These are phyloP conservation scores for Nymphalis polychloros DNA, from an alignment of 2,888 invertebrate species.

Conservation along the genomic window DNA sequence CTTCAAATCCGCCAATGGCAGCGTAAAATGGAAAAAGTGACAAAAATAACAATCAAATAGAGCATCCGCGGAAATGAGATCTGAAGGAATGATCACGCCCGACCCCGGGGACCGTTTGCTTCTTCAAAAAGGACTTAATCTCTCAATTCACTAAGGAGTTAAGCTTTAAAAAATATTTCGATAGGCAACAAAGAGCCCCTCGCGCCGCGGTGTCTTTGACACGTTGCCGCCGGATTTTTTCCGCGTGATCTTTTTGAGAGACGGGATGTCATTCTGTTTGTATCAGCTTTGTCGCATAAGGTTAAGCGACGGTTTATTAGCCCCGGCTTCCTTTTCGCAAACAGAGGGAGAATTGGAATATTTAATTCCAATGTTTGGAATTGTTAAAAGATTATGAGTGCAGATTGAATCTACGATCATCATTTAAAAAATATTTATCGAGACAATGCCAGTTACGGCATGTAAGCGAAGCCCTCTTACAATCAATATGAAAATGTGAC, in stretches of 20 bases:
- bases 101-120: slow-evolving; percentile 83
- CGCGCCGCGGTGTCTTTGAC: slow-evolving; percentile 80
- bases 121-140: slow-evolving; percentile 83
- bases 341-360: slow-evolving; percentile 65
- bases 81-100: slow-evolving; percentile 78
- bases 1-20: slow-evolving; percentile 71
- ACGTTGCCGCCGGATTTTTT: slow-evolving; percentile 79
- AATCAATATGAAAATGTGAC: slow-evolving; percentile 77
- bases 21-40: slow-evolving; percentile 72
- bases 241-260: slow-evolving; percentile 74
- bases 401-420: slow-evolving; percentile 15
- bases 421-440: slow-evolving; percentile 54
- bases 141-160: slow-evolving; percentile 83
- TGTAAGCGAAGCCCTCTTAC: slow-evolving; percentile 59
- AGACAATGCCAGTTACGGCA: slow-evolving; percentile 50
- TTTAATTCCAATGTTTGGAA: slow-evolving; percentile 58
- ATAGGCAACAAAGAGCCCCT: slow-evolving; percentile 78
- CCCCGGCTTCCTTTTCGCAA: slow-evolving; percentile 75
- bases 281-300: slow-evolving; percentile 79
- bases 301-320: slow-evolving; percentile 81
- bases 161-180: slow-evolving; percentile 81
- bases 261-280: slow-evolving; percentile 80
- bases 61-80: slow-evolving; percentile 81
- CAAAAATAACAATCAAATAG: slow-evolving; percentile 82
- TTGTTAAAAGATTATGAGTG: slow-evolving; percentile 30